Evolutionary conservation across 2,113 vertebrate genomes (phyloP), one percentile per base, ranked within the genome.

Genomic region (Chaetodon trifascialis): DNA sequence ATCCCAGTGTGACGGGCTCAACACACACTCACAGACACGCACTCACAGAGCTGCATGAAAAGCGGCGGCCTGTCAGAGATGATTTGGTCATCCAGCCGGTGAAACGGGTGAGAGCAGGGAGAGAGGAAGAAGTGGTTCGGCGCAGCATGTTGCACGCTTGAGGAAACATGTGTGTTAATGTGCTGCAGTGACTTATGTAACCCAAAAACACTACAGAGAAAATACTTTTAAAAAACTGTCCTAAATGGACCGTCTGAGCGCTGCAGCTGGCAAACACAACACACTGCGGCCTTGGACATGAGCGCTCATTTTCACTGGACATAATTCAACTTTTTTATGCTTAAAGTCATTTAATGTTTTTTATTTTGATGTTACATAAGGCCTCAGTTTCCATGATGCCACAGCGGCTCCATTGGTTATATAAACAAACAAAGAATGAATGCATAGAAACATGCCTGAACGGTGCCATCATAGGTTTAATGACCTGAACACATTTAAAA

Each of bases 111-210:
- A 65, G 76, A 75, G 64, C 14, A 11, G 64, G 9, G 62, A 30
- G 62, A 73, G 75, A 14, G 60, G 78, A 14, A 38, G 63, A 77
- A 49, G 64, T 21, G 65, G 52, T 76, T 85, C 56, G 71, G 64
- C 79, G 89, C 85, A 63, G 81, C 72, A 73, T 73, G 82, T 56
- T 80, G 69, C 83, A 92, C 85, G 92, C 92, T 89, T 90, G 66
- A 88, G 46, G 14, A 83, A 84, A 84, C 89, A 94, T 89, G 76
- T 91, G 91, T 92, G 93, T 88, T 90, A 92, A 92, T 82, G 84
- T 25, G 56, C 83, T 93, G 92, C 91, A 88, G 89, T 46, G 55
- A 86, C 80, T 94, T 94, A 95, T 70, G 81, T 92, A 94, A 90
- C 66, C 23, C 21, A 30, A 76, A 89, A 68, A 76, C 38, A 77